Percentiles rank a stretch among this genome's conserved stretches.
phyloP scores from a whole-genome alignment of 2,113 vertebrate species.

The Puma concolor region DNA sequence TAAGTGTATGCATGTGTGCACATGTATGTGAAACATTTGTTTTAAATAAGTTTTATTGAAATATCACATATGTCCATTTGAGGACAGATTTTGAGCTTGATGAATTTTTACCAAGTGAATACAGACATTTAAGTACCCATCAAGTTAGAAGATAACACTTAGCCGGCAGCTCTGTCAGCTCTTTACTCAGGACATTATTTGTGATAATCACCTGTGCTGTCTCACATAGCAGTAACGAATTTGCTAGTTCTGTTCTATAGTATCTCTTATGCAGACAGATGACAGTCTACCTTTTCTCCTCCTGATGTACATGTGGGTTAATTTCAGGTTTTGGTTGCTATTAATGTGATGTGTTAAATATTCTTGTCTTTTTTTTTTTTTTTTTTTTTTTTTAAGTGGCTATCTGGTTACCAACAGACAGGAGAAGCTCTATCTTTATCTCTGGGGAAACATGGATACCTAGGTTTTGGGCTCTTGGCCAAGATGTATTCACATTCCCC shows the following conservation, averaged over 20 bases:
- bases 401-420: neutral
- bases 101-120: neutral
- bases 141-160: neutral
- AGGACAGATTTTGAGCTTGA: neutral
- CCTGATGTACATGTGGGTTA: neutral
- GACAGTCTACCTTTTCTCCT: neutral
- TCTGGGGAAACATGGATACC: neutral
- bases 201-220: neutral
- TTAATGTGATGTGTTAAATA: neutral
- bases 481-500: neutral
- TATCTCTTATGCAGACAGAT: neutral
- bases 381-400: neutral
- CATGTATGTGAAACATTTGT: neutral
- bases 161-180: neutral
- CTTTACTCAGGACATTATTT: neutral
- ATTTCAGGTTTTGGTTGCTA: slow-evolving; percentile 3
- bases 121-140: neutral
- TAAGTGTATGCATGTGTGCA: neutral
- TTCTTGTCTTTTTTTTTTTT: neutral
- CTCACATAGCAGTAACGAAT: neutral
- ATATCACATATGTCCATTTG: neutral
- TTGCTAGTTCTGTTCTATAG: neutral
- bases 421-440: neutral
- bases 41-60: neutral
- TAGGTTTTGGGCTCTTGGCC: neutral